Evolutionary conservation across 23 tunicate genomes (phyloP), one percentile per base, ranked within the genome.

Genomic region (Clavelina lepadiformis): DNA sequence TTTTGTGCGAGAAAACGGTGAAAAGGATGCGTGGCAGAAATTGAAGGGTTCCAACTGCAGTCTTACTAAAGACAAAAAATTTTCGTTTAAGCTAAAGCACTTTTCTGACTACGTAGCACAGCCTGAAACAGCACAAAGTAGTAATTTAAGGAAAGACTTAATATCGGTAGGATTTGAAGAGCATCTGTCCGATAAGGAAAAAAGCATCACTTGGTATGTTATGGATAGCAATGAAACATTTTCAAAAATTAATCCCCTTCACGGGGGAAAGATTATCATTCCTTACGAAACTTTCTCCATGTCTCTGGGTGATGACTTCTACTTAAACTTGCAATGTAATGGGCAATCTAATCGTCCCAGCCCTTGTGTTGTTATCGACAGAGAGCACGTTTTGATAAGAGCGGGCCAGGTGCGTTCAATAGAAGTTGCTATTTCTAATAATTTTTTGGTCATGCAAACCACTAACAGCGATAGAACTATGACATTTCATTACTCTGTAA

Each of bases 281-380:
- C n/a, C n/a, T n/a, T n/a, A n/a, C n/a, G n/a, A n/a, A n/a, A n/a
- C n/a, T n/a, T n/a, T n/a, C n/a, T n/a, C n/a, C n/a, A n/a, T n/a
- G n/a, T n/a, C n/a, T n/a, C n/a, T n/a, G n/a, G n/a, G n/a, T n/a
- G n/a, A n/a, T 2, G 30, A 56, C 61, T 13, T 33, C 2, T 15
- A 24, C 23, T 33, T 56, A 7, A 56, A 56, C 13, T 26, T 56
- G 31, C 34, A 56, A 2, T 24, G 34, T 3, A 56, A 26, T 3
- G 61, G 2, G 61, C 34, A 56, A 3, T 56, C 13, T 56, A 56
- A 28, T 56, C n/a, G n/a, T n/a, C n/a, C n/a, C n/a, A n/a, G n/a
- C n/a, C n/a, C n/a, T n/a, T n/a, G n/a, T n/a, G n/a, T n/a, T n/a
- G n/a, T n/a, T n/a, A n/a, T n/a, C n/a, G n/a, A n/a, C n/a, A n/a